phyloP scores from a whole-genome alignment of 2,797 vertebrate genomes.

The Harpagifer antarcticus region DNA sequence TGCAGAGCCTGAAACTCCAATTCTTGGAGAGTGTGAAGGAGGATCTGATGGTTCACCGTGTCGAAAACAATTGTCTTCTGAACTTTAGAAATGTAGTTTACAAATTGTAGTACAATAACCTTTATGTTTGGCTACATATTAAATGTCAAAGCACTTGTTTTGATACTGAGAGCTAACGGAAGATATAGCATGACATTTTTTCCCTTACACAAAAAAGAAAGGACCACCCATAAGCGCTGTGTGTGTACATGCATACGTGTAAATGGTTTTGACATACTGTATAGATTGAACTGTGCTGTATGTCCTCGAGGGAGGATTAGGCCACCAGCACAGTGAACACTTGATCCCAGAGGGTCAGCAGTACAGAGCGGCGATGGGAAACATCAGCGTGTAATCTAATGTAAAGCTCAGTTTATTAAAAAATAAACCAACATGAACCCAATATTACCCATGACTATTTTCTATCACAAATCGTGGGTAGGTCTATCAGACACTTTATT shows the following conservation, averaged over 20 bases:
- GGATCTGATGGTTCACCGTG: too few species aligned
- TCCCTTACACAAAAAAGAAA: not conserved
- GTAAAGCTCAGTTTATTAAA: slow-evolving; percentile 6
- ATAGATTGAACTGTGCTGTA: slow-evolving; percentile 11
- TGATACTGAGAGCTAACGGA: not conserved
- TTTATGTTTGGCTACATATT: not conserved
- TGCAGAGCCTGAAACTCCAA: too few species aligned
- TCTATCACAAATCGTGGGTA: not conserved
- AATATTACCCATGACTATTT: too few species aligned
- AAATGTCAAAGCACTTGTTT: not conserved
- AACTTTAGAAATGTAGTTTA: not conserved
- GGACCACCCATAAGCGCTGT: not conserved
- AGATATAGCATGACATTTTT: not conserved
- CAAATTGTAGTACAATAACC: not conserved
- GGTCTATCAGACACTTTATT: too few species aligned
- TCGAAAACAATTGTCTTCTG: not conserved
- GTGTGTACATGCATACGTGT: not conserved
- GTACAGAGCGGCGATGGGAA: slow-evolving; percentile 12
- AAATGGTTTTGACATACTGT: not conserved
- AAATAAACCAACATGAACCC: not conserved
- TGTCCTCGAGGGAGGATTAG: slow-evolving; percentile 34
- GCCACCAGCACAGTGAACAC: slow-evolving; percentile 15
- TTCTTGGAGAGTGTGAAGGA: too few species aligned
- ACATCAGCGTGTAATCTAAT: slow-evolving; percentile 1
- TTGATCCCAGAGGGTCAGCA: slow-evolving; percentile 19